Conservation (phyloP, 1,140 invertebrate species). For the Drosophila elegans region DNA sequence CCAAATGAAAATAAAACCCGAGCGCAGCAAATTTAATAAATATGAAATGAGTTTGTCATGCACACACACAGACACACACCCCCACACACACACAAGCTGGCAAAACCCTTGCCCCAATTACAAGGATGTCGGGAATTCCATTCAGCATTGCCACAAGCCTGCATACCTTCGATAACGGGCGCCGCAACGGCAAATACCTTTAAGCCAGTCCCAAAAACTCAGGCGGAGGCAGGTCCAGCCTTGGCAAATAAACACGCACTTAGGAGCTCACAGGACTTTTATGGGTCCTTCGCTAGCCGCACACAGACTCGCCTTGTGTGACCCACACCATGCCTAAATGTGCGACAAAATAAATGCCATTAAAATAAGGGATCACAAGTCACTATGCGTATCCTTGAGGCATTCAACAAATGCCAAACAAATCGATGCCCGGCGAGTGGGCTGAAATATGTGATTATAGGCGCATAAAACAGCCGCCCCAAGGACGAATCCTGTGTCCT, state of each 20-base stretch:
- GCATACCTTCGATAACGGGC: slow-evolving; percentile 67
- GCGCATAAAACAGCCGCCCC: slow-evolving; percentile 59
- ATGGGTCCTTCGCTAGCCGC: slow-evolving; percentile 6
- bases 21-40: slow-evolving; percentile 78
- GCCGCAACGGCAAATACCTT: slow-evolving; percentile 56
- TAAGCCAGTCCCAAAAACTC: slow-evolving; percentile 57
- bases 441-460: slow-evolving; percentile 71
- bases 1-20: slow-evolving; percentile 76
- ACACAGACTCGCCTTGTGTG: slow-evolving; percentile 12
- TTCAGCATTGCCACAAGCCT: slow-evolving; percentile 23
- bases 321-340: slow-evolving; percentile 43
- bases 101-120: slow-evolving; percentile 73
- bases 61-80: slow-evolving; percentile 34
- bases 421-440: slow-evolving; percentile 62
- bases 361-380: slow-evolving; percentile 64
- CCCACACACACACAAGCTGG: slow-evolving; percentile 15
- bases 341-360: slow-evolving; percentile 80
- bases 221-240: slow-evolving; percentile 20
- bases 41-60: slow-evolving; percentile 79
- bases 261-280: slow-evolving; percentile 65
- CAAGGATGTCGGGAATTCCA: slow-evolving; percentile 40
- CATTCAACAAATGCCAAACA: slow-evolving; percentile 76
- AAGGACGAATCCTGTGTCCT: slow-evolving; percentile 25
- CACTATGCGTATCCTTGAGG: slow-evolving; percentile 62
- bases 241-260: slow-evolving; percentile 76